A percentile compares a stretch with the other conserved stretches of the same genome.
Evolutionary conservation across 2,797 vertebrate species (phyloP).

Genomic region (Protonibea diacanthus): DNA sequence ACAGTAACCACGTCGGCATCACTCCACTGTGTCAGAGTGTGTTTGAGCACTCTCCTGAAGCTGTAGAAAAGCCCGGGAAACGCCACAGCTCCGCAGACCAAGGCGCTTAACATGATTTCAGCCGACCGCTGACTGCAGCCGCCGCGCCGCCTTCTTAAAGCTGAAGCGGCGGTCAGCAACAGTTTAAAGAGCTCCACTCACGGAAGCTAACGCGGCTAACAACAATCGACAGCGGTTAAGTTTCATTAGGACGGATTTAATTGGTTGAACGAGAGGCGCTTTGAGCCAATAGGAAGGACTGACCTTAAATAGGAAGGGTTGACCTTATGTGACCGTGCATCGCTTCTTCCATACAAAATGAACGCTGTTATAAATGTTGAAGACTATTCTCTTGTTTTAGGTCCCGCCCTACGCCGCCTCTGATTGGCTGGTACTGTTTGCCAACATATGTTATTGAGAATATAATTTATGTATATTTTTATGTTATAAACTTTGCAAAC

Average conservation of each 20-base stretch:
- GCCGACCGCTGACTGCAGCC: neutral
- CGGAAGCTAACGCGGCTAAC: neutral
- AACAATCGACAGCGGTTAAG: accelerated
- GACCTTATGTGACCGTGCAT: too few species aligned
- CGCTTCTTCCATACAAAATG: too few species aligned
- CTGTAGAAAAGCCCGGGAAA: constrained; percentile 89
- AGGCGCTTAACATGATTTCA: constrained; percentile 76
- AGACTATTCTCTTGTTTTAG: too few species aligned
- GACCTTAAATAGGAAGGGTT: neutral
- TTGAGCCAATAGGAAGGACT: constrained; percentile 22
- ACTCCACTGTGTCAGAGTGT: constrained; percentile 78
- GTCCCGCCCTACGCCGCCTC: too few species aligned
- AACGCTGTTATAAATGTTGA: too few species aligned
- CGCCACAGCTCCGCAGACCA: constrained; percentile 82
- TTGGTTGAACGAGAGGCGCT: constrained; percentile 17
- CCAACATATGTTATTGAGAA: too few species aligned
- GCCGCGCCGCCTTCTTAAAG: neutral
- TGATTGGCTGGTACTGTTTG: too few species aligned
- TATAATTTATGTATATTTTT: too few species aligned
- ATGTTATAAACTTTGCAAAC: too few species aligned
- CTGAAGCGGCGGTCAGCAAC: accelerated
- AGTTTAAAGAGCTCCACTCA: too few species aligned
- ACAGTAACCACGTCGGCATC: constrained; percentile 84
- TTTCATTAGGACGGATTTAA: neutral
- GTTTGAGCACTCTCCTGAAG: constrained; percentile 77